Percentiles rank a stretch among this genome's conserved stretches.
Conservation (phyloP, 2,113 vertebrate species). For the Actinemys pallida region DNA sequence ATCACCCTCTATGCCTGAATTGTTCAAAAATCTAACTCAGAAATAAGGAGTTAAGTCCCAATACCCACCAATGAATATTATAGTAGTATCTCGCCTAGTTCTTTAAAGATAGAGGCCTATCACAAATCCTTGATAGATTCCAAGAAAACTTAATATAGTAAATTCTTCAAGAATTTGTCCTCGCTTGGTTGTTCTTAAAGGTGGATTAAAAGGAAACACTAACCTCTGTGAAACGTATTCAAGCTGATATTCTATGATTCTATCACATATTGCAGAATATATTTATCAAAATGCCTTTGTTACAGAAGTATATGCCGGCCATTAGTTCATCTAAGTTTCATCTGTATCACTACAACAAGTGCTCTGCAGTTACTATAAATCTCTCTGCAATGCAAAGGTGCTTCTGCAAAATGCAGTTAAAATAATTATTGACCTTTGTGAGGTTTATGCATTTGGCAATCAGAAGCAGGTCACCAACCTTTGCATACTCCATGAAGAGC, state of each 20-base stretch:
- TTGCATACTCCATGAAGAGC: background rate
- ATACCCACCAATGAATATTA: background rate
- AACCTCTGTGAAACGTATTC: background rate
- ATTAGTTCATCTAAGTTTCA: slow-evolving; percentile 5
- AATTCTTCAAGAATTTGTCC: background rate
- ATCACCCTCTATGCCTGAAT: background rate
- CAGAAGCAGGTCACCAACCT: background rate
- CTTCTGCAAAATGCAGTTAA: background rate
- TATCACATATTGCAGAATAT: background rate
- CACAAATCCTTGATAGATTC: background rate
- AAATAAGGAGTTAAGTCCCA: background rate
- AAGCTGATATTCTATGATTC: no score
- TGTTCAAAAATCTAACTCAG: background rate
- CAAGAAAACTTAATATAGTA: background rate
- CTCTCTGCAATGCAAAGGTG: background rate
- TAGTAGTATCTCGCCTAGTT: background rate
- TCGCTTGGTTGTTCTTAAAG: background rate
- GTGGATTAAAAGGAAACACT: background rate
- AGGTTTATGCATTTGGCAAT: background rate
- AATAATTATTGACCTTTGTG: background rate
- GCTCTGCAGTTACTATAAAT: background rate
- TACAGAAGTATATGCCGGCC: background rate
- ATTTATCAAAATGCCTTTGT: background rate
- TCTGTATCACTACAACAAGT: slow-evolving; percentile 2
- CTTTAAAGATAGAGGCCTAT: background rate